Evolutionary conservation across 2,113 vertebrate species (phyloP), one percentile per base, ranked within the genome.

Genomic region (Oryzias woworae): DNA sequence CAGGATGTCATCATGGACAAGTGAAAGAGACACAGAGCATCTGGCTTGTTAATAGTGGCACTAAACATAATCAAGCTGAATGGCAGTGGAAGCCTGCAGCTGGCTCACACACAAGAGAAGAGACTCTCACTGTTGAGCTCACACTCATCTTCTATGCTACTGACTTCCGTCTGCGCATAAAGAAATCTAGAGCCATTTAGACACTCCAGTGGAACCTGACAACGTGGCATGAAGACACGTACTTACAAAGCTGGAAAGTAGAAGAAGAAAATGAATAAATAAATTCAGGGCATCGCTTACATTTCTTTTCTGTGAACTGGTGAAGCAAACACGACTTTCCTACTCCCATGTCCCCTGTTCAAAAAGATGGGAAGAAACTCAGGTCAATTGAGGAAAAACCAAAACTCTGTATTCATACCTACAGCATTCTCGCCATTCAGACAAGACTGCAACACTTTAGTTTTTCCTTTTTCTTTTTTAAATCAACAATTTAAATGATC

Each of bases 281-380:
- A 45, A 45, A 45, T 45, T 17, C 18, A 62, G 22, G 47, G 66
- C 51, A 26, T 62, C 82, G 91, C 92, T 93, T 89, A 92, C 92
- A 93, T 90, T 92, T 92, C 85, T 93, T 93, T 88, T 93, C 92
- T 81, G 92, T 93, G 84, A 93, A 93, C 85, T 92, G 92, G 73
- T 92, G 92, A 81, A 93, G 92, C 87, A 93, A 91, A 86, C 92
- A 93, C 56, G 92, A 93, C 86, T 93, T 93, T 43, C 92, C 92
- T 52, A 92, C 92, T 31, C 92, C 92, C 92, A 93, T 93, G 71
- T 92, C 91, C 47, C 92, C 91, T 93, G 75, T 62, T 44, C 18
- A 82, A 64, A 57, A 53, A 68, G 20, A 17, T 0, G 16, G 28
- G 71, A 62, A 73, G 17, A 77, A 41, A 58, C 59, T 62, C 71